Base-by-base conservation (phyloP, 2,113 vertebrate genomes). In the Platanista minor region DNA sequence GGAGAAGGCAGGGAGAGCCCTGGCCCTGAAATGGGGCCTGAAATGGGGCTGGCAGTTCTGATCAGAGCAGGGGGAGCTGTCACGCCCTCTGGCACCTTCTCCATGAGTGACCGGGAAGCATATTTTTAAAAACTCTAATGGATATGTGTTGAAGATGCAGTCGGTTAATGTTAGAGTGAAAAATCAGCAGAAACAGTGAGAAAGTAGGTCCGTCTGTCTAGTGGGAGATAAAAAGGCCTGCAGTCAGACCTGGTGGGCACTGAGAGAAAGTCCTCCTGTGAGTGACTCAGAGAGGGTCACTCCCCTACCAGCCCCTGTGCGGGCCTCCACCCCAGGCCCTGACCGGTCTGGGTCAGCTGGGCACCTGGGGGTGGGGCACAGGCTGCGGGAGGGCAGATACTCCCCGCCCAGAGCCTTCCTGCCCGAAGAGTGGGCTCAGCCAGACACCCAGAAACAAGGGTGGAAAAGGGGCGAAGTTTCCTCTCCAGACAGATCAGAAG, bases 271-370 rank as follows among this genome's bases (percentile, higher is more conserved):
- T 81, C 27, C 12, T 14, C 46, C 23, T 46, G 43, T 59, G 18
- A 71, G 91, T 14, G 54, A 21, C 75, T 62, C 11, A 3, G 2
- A 17, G 31, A n/a, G 12, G 29, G 18, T 7, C 9, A 25, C 4
- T 23, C 2, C 39, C 11, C 31, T 39, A 0, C 13, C 33, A 33
- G 78, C 2, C 23, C 36, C 12, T 33, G 27, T 6, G 5, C 8
- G 7, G 81, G 25, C 62, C 5, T 52, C 23, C 3, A 10, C 20
- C 71, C 52, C 57, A 14, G 61, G 29, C 59, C 67, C 36, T 21
- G 64, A 62, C 54, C 6, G 1, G 15, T n/a, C 0, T n/a, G 0
- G 39, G 21, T 64, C 39, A 11, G 27, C 62, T 27, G 15, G 59
- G 33, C 31, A 2, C 49, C 31, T 15, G 21, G 49, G 17, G 9